A percentile compares a stretch with the other conserved stretches of the same genome.
Evolutionary conservation across 2,888 invertebrate genomes (phyloP).

Genomic region (Euplexia lucipara): DNA sequence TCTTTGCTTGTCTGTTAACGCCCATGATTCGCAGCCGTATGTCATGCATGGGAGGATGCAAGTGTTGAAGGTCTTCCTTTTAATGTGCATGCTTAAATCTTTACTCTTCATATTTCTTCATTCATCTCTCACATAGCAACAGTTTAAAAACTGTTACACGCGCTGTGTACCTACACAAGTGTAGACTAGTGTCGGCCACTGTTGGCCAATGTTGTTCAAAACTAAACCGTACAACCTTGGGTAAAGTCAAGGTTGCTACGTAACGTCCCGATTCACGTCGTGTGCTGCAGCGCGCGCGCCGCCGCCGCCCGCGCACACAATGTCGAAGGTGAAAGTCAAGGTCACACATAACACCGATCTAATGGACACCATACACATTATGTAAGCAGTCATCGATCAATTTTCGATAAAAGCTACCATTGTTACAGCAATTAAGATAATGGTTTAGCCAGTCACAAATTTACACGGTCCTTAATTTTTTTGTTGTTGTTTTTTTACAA

Average conservation of each 20-base stretch:
- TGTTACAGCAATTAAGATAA: constrained; percentile 46
- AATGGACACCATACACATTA: constrained; percentile 71
- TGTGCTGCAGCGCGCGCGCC: constrained; percentile 46
- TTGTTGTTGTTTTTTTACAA: constrained; percentile 40
- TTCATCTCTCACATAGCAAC: constrained; percentile 1
- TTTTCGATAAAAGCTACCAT: constrained; percentile 49
- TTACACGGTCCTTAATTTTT: constrained; percentile 42
- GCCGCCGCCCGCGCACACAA: constrained; percentile 58
- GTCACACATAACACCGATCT: constrained; percentile 70
- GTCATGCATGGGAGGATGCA: too few relatives aligned
- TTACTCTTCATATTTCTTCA: too few relatives aligned
- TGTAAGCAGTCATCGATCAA: constrained; percentile 65
- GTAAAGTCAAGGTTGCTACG: constrained; percentile 74
- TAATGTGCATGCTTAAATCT: too few relatives aligned
- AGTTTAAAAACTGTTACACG: neutral
- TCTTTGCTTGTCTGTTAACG: too few relatives aligned
- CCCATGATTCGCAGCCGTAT: too few relatives aligned
- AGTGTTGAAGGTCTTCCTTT: too few relatives aligned
- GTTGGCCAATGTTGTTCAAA: constrained; percentile 41
- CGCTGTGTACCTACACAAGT: constrained; percentile 12
- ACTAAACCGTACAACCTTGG: constrained; percentile 57
- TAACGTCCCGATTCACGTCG: constrained; percentile 73
- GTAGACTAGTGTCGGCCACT: constrained; percentile 24
- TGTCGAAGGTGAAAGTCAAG: constrained; percentile 84
- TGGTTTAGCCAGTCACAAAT: constrained; percentile 34